Base-by-base conservation (phyloP, 1,140 invertebrate species). In the Meloidogyne exigua region DNA sequence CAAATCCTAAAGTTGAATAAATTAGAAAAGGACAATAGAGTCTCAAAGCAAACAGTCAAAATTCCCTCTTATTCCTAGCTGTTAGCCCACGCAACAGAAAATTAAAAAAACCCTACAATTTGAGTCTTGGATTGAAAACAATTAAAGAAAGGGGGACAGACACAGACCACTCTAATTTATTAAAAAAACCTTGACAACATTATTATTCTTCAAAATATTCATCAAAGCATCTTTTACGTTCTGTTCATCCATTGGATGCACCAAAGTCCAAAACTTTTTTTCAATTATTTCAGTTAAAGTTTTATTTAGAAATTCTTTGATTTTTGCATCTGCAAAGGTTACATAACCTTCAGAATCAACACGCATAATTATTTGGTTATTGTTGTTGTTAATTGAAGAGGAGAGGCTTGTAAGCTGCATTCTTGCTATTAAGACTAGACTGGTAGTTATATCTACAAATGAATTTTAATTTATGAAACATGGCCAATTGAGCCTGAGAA, bases 381-480 rank as follows among this genome's bases (percentile, higher is more conserved):
- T 78, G 21, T 65, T 66, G 18, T n/a, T 18, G 9, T 25, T 18
- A 21, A 68, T 32, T 42, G 72, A 63, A 36, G 44, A 15, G 11
- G 95, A 95, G 39, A 94, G 95, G 73, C 94, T 96, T 62, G 95
- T 97, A 42, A 99, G 94, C 90, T 96, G 92, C 62, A 99, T 90
- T 71, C 96, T 91, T 65, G 95, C 97, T 87, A 99, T 99, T 72
- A 95, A 96, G 23, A 99, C 96, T 63, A 99, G 90, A 88, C 96
- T 99, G 78, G 36, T 75, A 76, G 70, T 67, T 68, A 42, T 62
- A 21, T 57, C 42, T 67, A 23, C 26, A 70, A 57, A 71, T 7
- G 76, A 66, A 42, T 78, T 57, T 21, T 5, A 26, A 13, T 42
- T 12, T 21, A 12, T 36, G 18, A 26, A 36, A 64, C 23, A 23